Conservation (phyloP, 2,888 invertebrate genomes). For the Punctoribates punctum region DNA sequence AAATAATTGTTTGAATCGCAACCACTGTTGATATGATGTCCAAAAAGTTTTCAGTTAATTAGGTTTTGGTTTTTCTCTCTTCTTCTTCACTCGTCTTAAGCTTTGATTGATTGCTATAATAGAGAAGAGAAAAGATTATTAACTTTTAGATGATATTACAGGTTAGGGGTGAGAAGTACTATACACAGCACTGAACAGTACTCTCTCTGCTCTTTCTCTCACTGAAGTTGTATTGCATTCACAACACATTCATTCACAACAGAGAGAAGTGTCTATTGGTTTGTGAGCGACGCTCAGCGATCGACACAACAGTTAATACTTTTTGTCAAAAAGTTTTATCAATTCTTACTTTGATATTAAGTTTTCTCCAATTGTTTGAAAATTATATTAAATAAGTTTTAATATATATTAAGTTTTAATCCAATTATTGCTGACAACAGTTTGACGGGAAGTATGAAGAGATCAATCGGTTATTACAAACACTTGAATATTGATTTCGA, state of each 20-base stretch:
- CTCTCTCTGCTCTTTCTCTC: background rate
- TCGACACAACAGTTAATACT: background rate
- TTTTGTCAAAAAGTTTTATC: background rate
- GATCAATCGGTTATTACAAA: constrained; percentile 26
- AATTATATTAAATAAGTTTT: background rate
- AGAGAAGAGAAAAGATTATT: constrained; percentile 20
- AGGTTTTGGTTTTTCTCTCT: background rate
- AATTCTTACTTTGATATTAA: background rate
- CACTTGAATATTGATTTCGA: background rate
- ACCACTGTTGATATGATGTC: background rate
- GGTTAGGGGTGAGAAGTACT: background rate
- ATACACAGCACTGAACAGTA: background rate
- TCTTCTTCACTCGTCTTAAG: constrained; percentile 26
- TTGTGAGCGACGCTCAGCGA: constrained; percentile 19
- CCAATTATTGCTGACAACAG: constrained; percentile 17
- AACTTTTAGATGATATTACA: background rate
- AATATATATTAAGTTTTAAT: constrained; percentile 23
- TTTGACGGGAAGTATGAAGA: constrained; percentile 3
- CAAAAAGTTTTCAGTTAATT: constrained; percentile 11
- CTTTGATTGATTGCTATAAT: constrained; percentile 33
- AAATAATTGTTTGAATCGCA: background rate
- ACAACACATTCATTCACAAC: constrained; percentile 11
- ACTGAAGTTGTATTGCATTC: background rate
- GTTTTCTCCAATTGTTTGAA: background rate
- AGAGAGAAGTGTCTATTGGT: background rate